A percentile compares a stretch with the other conserved stretches of the same genome.
Conservation (phyloP, 1,140 invertebrate species). For the Drosophila trapezifrons region DNA sequence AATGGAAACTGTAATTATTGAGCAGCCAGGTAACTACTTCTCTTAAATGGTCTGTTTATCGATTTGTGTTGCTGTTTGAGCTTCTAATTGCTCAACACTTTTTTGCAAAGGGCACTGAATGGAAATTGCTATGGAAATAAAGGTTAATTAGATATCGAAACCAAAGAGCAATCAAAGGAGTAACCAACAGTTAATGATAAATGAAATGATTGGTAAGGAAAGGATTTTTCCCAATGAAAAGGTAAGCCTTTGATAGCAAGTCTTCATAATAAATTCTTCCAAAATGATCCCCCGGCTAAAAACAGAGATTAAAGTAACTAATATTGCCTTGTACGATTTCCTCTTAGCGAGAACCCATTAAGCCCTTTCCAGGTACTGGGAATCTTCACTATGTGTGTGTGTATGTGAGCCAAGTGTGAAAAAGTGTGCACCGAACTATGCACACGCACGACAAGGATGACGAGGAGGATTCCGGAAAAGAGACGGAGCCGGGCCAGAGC, state of each 20-base stretch:
- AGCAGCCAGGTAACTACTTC: constrained; percentile 4
- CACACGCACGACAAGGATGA: constrained; percentile 59
- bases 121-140: neutral
- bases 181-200: neutral
- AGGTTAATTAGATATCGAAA: too few relatives aligned
- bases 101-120: neutral
- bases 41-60: neutral
- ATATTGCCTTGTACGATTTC: constrained; percentile 6
- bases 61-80: constrained; percentile 6
- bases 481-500: constrained; percentile 4
- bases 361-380: constrained; percentile 13
- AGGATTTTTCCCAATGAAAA: too few relatives aligned
- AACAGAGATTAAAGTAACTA: neutral
- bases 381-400: constrained; percentile 9
- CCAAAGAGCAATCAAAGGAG: neutral
- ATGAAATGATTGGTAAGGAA: too few relatives aligned
- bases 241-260: too few relatives aligned
- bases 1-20: constrained; percentile 27
- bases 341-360: constrained; percentile 8
- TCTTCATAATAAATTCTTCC: neutral
- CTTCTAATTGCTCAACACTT: constrained; percentile 2
- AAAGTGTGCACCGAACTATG: constrained; percentile 73
- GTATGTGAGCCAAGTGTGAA: constrained; percentile 59
- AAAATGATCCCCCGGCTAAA: neutral
- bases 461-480: constrained; percentile 17